Evolutionary conservation across 2,888 invertebrate genomes (phyloP).

Genomic region (Timandra comae): DNA sequence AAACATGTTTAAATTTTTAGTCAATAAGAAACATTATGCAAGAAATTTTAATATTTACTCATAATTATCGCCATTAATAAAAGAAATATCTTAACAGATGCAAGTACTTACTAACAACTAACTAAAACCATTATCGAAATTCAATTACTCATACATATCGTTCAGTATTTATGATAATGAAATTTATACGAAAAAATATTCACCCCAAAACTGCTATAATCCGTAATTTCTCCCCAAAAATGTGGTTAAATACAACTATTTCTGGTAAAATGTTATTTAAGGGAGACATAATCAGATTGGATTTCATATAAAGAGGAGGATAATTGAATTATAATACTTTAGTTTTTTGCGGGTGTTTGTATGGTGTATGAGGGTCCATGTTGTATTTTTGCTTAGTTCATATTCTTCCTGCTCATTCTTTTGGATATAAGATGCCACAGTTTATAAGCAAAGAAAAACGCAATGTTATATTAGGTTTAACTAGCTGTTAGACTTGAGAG

Average conservation of each 20-base stretch:
- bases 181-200: conserved; percentile 51
- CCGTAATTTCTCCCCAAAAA: conserved; percentile 47
- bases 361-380: conserved; percentile 10
- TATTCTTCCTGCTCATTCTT: too few species aligned
- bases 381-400: too few species aligned
- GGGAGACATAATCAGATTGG: conserved; percentile 63
- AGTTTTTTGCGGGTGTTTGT: conserved; percentile 28
- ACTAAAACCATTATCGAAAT: conserved; percentile 26
- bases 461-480: too few species aligned
- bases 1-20: too few species aligned
- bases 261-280: conserved; percentile 57
- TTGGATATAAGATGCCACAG: too few species aligned
- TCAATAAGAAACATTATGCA: too few species aligned
- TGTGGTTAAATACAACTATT: conserved; percentile 59
- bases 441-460: too few species aligned
- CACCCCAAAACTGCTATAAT: conserved; percentile 44
- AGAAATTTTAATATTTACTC: too few species aligned
- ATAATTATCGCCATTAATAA: too few species aligned
- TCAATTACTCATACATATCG: conserved; percentile 27
- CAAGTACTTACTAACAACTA: too few species aligned
- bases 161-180: conserved; percentile 51
- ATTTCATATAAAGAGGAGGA: conserved; percentile 28
- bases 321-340: conserved; percentile 57
- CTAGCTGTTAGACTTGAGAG: too few species aligned
- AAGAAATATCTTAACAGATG: too few species aligned